Evolutionary conservation across 2,888 invertebrate species (phyloP).

Genomic region (Drosophila mercatorum): DNA sequence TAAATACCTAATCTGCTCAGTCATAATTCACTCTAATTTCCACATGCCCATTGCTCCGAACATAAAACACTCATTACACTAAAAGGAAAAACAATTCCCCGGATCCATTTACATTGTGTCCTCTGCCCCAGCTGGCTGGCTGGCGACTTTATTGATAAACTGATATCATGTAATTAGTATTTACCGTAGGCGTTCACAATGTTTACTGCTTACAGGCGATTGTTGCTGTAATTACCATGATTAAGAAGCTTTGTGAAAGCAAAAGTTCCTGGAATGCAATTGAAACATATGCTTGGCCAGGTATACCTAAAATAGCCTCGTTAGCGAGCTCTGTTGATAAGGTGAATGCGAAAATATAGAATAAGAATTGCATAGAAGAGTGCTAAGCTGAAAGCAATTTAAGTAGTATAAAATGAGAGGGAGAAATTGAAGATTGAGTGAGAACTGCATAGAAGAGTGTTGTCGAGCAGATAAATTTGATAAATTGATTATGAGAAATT

Average conservation of each 20-base stretch:
- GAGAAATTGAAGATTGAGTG: no score
- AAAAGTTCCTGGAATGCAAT: slow-evolving; percentile 31
- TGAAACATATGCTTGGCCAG: not conserved
- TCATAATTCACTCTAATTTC: not conserved
- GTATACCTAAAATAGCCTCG: no score
- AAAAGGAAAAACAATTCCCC: slow-evolving; percentile 13
- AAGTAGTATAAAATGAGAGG: no score
- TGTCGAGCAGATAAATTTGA: no score
- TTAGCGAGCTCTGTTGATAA: not conserved
- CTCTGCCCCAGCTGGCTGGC: not conserved
- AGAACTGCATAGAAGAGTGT: no score
- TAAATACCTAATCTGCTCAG: not conserved
- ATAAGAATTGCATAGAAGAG: not conserved
- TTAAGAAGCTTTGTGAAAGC: slow-evolving; percentile 6
- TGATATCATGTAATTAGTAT: slow-evolving; percentile 65
- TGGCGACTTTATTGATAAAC: slow-evolving; percentile 27
- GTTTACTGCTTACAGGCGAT: slow-evolving; percentile 38
- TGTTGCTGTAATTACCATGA: slow-evolving; percentile 18
- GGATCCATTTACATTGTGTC: slow-evolving; percentile 10
- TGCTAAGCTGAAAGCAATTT: not conserved
- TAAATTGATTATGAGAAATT: no score
- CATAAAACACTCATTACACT: not conserved
- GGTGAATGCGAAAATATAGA: not conserved
- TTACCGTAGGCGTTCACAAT: slow-evolving; percentile 55
- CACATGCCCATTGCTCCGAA: not conserved